Base-by-base conservation (phyloP, 2,888 invertebrate species). In the Teleogryllus oceanicus region DNA sequence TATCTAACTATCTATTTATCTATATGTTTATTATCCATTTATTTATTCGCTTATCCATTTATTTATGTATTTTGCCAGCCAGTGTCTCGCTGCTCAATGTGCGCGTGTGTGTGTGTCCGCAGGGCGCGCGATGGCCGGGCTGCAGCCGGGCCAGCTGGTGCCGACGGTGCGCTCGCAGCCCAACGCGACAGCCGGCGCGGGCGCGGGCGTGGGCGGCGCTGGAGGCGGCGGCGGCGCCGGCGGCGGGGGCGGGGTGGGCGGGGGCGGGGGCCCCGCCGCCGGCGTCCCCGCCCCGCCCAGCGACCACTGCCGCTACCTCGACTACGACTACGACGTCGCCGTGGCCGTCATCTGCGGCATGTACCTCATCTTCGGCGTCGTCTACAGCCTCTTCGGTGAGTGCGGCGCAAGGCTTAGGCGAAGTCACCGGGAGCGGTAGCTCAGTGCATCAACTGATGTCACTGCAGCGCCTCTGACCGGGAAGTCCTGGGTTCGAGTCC, bases 321-420 rank as follows among this genome's bases (percentile, higher is more conserved):
- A 91, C 85, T 89, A 90, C 84, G 89, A 91, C 85, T 93, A 92
- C 87, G 92, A 93, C 84, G 89, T 92, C 77, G 88, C 91, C 77
- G 89, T 91, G 49, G 91, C 92, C 81, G 87, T 92, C 81, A 89
- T 93, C 82, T 92, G 92, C 86, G 91, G 91, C 82, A 91, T 93
- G 89, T 93, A 92, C 85, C 91, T 94, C 83, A 90, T 94, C 75
- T 94, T 96, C 87, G 96, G 95, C 81, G 91, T 95, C 83, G 91
- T 96, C 81, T 96, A 95, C 86, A 94, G 94, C 82, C 90, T 95
- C 83, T 93, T 94, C 86, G 96, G 95, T 94, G 88, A 91, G 92
- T 89, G 78, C 18, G 49, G n/a, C 76, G 37, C 37, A 5, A 37
- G 37, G 37, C 8, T 37, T 8, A 8, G 37, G 37, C 21, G 24